Evolutionary conservation across 2,797 vertebrate species (phyloP).

Genomic region (Coregonus suidteri): DNA sequence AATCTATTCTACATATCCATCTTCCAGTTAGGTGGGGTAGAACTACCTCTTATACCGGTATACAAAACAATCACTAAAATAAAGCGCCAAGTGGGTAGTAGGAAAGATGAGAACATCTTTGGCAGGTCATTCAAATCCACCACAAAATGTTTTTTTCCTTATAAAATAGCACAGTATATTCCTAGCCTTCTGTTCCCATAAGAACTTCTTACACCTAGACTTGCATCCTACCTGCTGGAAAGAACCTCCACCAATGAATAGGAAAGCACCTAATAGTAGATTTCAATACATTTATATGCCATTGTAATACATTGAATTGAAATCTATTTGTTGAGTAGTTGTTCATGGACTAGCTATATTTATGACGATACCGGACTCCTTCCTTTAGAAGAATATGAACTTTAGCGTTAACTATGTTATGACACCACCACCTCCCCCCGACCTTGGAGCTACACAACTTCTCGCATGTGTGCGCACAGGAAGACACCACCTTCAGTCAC

Average conservation of each 20-base stretch:
- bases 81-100: too few species aligned
- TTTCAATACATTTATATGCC: too few species aligned
- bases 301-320: not conserved
- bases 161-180: conserved; percentile 1
- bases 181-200: too few species aligned
- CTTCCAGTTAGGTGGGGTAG: too few species aligned
- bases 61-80: too few species aligned
- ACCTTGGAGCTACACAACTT: not conserved
- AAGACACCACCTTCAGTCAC: not conserved
- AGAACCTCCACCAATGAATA: not conserved
- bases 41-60: too few species aligned
- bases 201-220: not conserved
- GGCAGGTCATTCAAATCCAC: conserved; percentile 23
- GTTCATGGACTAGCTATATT: not conserved
- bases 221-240: not conserved
- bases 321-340: not conserved
- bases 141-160: conserved; percentile 8
- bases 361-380: not conserved
- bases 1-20: too few species aligned
- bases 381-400: not conserved
- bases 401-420: not conserved
- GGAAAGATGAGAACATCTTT: conserved; percentile 30
- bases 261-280: not conserved
- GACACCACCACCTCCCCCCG: not conserved
- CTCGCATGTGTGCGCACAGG: too few species aligned